Conservation (phyloP, 2,888 invertebrate species). For the Lysandra bellargus region DNA sequence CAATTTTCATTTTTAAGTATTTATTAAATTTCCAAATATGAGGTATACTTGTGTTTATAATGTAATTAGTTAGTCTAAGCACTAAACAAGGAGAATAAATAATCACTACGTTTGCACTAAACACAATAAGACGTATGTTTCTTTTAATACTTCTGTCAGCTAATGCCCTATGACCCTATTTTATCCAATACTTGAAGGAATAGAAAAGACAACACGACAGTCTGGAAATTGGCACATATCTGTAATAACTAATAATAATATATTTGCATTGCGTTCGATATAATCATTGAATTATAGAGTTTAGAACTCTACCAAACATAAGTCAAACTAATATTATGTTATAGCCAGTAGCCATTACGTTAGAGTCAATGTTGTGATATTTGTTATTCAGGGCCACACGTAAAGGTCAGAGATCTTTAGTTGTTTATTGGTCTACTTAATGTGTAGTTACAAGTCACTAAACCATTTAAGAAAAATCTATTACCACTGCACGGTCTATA, state of each 20-base stretch:
- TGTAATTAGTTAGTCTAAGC: no score
- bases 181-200: not conserved
- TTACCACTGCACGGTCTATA: no score
- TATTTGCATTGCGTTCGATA: not conserved
- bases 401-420: not conserved
- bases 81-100: no score
- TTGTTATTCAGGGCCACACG: constrained; percentile 5
- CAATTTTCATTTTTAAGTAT: not conserved
- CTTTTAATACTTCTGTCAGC: no score
- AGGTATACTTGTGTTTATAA: no score
- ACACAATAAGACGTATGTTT: not conserved
- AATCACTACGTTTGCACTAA: not conserved
- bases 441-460: not conserved
- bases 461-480: not conserved
- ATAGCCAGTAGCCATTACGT: not conserved
- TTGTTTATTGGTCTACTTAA: constrained; percentile 9
- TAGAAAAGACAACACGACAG: not conserved
- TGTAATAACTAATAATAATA: no score
- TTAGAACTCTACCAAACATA: not conserved
- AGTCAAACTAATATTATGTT: not conserved
- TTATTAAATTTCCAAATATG: no score
- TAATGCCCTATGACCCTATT: not conserved
- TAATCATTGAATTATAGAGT: not conserved
- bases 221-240: not conserved
- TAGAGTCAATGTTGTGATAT: not conserved